Evolutionary conservation across 2,113 vertebrate species (phyloP), one percentile per base, ranked within the genome.

Genomic region (Pholis gunnellus): DNA sequence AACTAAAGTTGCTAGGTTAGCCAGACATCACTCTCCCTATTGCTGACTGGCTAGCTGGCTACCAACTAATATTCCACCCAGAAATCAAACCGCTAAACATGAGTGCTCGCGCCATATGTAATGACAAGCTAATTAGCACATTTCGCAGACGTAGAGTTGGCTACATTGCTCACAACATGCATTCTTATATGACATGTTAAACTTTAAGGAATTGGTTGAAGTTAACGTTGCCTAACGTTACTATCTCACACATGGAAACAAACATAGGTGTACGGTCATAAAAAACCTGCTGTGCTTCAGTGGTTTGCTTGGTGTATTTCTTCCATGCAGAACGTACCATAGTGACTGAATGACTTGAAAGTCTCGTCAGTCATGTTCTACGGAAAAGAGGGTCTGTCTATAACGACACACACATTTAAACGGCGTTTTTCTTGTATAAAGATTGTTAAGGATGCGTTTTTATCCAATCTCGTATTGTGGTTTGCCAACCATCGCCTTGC

Each of bases 11-110:
- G 71, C 15, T 67, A 44, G 34, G 46, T 27, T 17, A 77, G 67
- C 66, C n/a, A 59, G 54, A 6, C 54, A 22, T 46, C 38, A 36
- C 20, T 78, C 17, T 40, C 25, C 17, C 18, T 52, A 2, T 69
- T 82, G 71, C 25, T 42, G 56, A 18, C 6, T n/a, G 74, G 86
- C 86, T 90, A 84, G 70, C 79, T 65, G 83, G 79, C 82, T 89
- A 76, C 72, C 31, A n/a, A 36, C 20, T 68, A 4, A 68, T 52
- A 46, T 46, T 31, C 17, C 48, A 31, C 56, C 9, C 15, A 60
- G 20, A 40, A n/a, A 50, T 10, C 22, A n/a, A 10, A n/a, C n/a
- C n/a, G n/a, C n/a, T n/a, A n/a, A n/a, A n/a, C n/a, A n/a, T n/a
- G n/a, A 27, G 64, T 46, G 6, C 1, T 56, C 10, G 60, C 54